Conservation (phyloP, 2,888 invertebrate species). For the Drosophila mulleri region DNA sequence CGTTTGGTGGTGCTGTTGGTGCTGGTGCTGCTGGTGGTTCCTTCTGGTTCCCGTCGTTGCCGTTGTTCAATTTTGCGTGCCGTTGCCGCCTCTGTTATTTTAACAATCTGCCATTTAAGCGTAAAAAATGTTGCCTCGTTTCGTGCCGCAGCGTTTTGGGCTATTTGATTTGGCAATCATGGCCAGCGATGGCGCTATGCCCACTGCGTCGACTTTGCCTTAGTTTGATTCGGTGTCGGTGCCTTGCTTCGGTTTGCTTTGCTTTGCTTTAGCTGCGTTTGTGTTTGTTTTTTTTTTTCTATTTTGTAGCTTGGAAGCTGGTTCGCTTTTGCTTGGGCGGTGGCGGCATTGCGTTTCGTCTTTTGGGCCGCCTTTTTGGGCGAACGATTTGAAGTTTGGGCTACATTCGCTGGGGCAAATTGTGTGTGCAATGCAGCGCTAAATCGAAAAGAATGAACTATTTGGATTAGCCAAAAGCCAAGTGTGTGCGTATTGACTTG, state of each 20-base stretch:
- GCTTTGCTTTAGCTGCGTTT: slow-evolving; percentile 20
- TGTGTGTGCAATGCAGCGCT: slow-evolving; percentile 43
- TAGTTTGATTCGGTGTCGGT: slow-evolving; percentile 33
- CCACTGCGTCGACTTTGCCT: slow-evolving; percentile 52
- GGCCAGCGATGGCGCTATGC: slow-evolving; percentile 66
- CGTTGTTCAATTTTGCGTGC: slow-evolving; percentile 80
- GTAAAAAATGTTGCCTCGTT: slow-evolving; percentile 82
- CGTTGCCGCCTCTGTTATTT: slow-evolving; percentile 80
- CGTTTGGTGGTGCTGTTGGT: slow-evolving; percentile 20
- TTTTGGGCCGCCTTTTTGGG: slow-evolving; percentile 65
- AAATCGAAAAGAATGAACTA: slow-evolving; percentile 35
- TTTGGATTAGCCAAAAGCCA: slow-evolving; percentile 52
- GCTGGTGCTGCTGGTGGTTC: slow-evolving; percentile 28
- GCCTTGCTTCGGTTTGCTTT: slow-evolving; percentile 40
- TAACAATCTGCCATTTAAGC: slow-evolving; percentile 81
- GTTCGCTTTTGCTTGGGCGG: slow-evolving; percentile 51
- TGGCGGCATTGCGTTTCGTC: slow-evolving; percentile 71
- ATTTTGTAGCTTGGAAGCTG: neutral
- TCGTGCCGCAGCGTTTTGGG: slow-evolving; percentile 78
- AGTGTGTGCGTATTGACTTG: slow-evolving; percentile 13
- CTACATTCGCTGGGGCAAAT: slow-evolving; percentile 44
- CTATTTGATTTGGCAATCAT: slow-evolving; percentile 80
- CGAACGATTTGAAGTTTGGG: slow-evolving; percentile 45
- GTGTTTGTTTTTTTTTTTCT: neutral
- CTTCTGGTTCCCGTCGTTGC: slow-evolving; percentile 62